A percentile compares a stretch with the other conserved stretches of the same genome.
Conservation (phyloP, 2,113 vertebrate species). For the Mohoua ochrocephala region DNA sequence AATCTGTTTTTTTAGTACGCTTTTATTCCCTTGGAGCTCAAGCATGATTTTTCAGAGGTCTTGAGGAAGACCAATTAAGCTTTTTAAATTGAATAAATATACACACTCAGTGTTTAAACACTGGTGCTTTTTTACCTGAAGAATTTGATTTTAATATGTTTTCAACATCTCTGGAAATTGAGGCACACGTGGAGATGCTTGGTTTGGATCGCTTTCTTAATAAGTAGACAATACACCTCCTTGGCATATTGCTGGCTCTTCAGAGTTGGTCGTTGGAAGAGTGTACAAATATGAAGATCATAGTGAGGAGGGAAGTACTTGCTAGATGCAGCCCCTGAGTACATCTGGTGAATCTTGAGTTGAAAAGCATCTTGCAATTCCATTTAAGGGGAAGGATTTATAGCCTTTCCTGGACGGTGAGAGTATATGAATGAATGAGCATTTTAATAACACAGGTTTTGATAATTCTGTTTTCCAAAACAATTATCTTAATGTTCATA, state of each 20-base stretch:
- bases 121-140: not conserved
- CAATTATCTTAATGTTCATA: not conserved
- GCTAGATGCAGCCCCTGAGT: not conserved
- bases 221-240: accelerated
- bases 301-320: not conserved
- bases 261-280: not conserved
- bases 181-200: not conserved
- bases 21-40: not conserved
- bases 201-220: not conserved
- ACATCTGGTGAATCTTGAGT: not conserved
- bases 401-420: not conserved
- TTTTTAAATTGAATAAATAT: not conserved
- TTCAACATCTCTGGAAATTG: not conserved
- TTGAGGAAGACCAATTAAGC: not conserved
- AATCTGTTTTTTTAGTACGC: not conserved
- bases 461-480: not conserved
- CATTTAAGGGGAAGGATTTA: not conserved
- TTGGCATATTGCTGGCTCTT: not conserved
- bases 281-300: not conserved
- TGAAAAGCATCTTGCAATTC: not conserved
- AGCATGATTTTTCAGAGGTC: not conserved
- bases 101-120: not conserved
- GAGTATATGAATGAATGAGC: not conserved
- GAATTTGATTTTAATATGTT: not conserved
- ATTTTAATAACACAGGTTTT: not conserved